Evolutionary conservation across 2,797 vertebrate genomes (phyloP).

Genomic region (Nannoperca australis): DNA sequence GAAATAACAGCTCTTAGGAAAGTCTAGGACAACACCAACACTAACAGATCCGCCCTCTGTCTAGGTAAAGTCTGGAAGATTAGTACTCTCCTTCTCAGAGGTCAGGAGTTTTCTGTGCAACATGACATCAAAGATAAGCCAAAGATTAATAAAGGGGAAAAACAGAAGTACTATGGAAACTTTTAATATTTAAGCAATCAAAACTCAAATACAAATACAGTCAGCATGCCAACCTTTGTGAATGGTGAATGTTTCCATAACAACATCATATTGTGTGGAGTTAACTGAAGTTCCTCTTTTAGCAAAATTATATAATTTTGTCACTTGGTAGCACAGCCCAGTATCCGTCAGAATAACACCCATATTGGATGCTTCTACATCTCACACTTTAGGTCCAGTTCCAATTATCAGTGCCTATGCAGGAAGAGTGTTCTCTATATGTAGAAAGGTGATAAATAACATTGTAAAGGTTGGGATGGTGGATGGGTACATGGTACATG

Average conservation of each 20-base stretch:
- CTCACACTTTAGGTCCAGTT: background rate
- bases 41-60: constrained; percentile 50
- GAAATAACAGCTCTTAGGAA: constrained; percentile 81
- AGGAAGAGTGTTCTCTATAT: background rate
- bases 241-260: background rate
- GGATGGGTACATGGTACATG: too few species aligned
- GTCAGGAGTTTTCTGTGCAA: constrained; percentile 53
- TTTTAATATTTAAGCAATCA: constrained; percentile 15
- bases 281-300: background rate
- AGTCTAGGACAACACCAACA: constrained; percentile 56
- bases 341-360: background rate
- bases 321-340: background rate
- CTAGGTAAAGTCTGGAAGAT: constrained; percentile 58
- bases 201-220: background rate
- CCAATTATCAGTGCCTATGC: background rate
- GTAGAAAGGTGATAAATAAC: background rate
- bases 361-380: background rate
- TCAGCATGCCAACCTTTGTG: background rate
- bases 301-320: background rate
- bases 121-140: constrained; percentile 47
- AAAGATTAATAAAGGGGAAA: constrained; percentile 40
- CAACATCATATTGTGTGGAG: background rate
- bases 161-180: background rate
- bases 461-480: background rate
- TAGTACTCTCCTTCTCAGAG: constrained; percentile 66